These are phyloP conservation scores for Theristicus caerulescens DNA, from an alignment of 2,113 vertebrate species.

Conservation along the genomic window DNA sequence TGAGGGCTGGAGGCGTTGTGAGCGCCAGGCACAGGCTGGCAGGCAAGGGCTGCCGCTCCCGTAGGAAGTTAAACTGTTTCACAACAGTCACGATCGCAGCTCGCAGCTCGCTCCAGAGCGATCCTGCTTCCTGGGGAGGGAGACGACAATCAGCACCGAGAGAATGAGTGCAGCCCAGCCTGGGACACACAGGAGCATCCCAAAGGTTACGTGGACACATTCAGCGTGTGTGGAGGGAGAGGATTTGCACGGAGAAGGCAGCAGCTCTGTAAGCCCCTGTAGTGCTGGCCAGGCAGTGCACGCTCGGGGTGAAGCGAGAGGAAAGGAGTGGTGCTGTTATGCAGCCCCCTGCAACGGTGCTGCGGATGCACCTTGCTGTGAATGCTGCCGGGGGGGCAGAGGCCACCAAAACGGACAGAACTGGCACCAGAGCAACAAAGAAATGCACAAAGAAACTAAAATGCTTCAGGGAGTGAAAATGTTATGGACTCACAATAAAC, in stretches of 20 bases:
- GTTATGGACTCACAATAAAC: background rate
- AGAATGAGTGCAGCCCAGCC: background rate
- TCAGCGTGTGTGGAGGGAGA: background rate
- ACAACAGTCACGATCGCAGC: conserved; percentile 24
- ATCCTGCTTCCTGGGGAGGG: background rate
- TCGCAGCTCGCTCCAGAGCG: background rate
- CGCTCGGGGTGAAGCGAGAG: fast-evolving
- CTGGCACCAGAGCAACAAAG: background rate
- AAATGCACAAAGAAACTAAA: background rate
- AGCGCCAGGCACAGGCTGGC: background rate
- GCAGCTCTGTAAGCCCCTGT: background rate
- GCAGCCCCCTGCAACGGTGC: background rate
- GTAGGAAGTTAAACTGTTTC: conserved; percentile 14
- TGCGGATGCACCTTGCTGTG: background rate
- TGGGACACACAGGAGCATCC: background rate
- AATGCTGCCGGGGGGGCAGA: background rate
- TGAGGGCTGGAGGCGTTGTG: conserved; percentile 22
- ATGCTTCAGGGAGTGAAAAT: background rate
- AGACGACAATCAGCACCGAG: background rate
- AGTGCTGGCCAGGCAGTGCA: background rate
- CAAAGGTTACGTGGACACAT: background rate
- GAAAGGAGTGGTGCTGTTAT: background rate
- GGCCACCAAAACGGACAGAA: background rate
- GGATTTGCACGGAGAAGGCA: background rate
- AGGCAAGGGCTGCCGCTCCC: conserved; percentile 11